These are phyloP conservation scores for Zaprionus ornatus DNA, from an alignment of 1,140 invertebrate species.

Conservation along the genomic window DNA sequence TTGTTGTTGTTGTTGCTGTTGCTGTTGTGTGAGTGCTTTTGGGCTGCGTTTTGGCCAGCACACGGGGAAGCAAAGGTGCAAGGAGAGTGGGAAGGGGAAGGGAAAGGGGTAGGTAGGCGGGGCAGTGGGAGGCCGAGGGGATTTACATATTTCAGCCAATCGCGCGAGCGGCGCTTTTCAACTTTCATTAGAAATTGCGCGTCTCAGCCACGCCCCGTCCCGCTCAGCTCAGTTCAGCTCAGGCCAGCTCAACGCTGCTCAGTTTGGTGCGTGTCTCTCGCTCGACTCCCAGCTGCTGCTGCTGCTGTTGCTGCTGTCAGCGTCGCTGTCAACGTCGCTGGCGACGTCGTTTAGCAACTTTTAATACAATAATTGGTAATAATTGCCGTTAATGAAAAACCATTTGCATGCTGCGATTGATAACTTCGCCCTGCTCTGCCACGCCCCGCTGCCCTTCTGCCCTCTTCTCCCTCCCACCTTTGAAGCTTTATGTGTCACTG, in stretches of 20 bases:
- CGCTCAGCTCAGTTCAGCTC: not conserved
- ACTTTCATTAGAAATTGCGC: constrained; percentile 76
- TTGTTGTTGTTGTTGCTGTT: constrained; percentile 2
- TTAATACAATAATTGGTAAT: constrained; percentile 66
- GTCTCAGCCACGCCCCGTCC: constrained; percentile 31
- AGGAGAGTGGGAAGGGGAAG: not conserved
- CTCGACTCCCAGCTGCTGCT: not conserved
- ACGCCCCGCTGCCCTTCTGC: not conserved
- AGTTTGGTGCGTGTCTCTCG: not conserved
- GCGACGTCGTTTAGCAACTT: constrained; percentile 51
- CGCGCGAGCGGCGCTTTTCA: constrained; percentile 66
- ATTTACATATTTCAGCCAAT: constrained; percentile 60
- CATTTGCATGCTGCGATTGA: constrained; percentile 67
- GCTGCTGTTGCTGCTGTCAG: constrained; percentile 7
- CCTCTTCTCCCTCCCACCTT: not conserved
- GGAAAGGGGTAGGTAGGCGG: not conserved
- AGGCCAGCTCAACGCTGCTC: not conserved
- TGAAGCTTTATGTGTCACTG: constrained; percentile 52
- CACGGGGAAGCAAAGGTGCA: not conserved
- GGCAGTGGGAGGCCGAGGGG: not conserved
- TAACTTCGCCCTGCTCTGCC: constrained; percentile 20
- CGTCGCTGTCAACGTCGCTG: constrained; percentile 53
- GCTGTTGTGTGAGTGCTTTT: constrained; percentile 2
- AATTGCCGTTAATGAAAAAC: constrained; percentile 71
- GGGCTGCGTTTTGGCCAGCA: not conserved